These are phyloP conservation scores for Dryocosmus kuriphilus DNA, from an alignment of 2,888 invertebrate species.

Conservation along the genomic window DNA sequence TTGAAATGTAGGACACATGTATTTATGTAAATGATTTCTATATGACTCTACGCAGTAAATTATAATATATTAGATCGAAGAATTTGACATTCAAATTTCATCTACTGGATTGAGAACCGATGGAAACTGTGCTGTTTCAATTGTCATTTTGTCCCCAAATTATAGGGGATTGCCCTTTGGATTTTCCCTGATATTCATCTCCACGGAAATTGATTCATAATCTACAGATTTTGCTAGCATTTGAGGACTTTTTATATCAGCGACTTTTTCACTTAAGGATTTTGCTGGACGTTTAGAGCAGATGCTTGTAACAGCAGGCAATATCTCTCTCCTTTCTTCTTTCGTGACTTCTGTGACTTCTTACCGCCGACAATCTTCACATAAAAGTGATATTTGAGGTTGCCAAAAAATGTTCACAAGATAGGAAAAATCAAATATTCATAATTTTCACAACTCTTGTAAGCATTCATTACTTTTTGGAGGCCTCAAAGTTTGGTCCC, in stretches of 20 bases:
- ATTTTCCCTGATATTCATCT: neutral
- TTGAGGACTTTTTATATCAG: neutral
- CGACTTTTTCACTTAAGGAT: neutral
- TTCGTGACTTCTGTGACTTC: neutral
- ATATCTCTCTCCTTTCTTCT: neutral
- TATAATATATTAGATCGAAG: neutral
- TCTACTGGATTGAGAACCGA: neutral
- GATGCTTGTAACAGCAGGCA: slow-evolving; percentile 3
- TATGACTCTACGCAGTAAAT: neutral
- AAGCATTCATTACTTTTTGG: neutral
- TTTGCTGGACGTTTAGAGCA: neutral
- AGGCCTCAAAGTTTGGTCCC: too few relatives aligned
- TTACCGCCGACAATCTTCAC: neutral
- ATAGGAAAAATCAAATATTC: slow-evolving; percentile 1
- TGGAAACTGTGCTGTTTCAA: neutral
- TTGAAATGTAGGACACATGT: slow-evolving; percentile 28
- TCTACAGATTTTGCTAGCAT: neutral
- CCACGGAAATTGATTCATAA: neutral
- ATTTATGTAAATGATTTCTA: neutral
- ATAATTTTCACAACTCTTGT: neutral
- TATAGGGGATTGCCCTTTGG: neutral
- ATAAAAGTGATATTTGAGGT: neutral
- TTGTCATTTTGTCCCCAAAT: neutral
- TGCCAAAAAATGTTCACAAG: neutral
- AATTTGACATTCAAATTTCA: neutral